Conservation (phyloP, 1,140 invertebrate genomes). For the Stratiolaelaps scimitus region DNA sequence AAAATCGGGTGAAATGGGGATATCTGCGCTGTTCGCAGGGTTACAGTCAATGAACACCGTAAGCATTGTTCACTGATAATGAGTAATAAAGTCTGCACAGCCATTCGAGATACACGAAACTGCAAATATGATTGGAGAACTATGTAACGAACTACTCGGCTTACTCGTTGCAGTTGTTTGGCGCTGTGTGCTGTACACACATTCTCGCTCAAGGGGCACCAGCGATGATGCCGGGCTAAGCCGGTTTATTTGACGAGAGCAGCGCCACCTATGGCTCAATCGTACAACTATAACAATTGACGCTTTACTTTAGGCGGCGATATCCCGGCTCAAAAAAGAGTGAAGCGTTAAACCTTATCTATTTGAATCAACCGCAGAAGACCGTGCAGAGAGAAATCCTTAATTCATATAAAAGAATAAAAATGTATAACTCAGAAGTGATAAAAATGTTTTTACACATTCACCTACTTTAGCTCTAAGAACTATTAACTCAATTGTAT, state of each 20-base stretch:
- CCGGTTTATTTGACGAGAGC: conserved; percentile 15
- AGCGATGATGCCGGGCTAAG: conserved; percentile 25
- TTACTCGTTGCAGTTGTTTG: background rate
- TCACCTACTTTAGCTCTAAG: too few relatives aligned
- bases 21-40: too few relatives aligned
- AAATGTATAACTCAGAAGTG: too few relatives aligned
- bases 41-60: background rate
- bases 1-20: too few relatives aligned
- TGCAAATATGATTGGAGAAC: background rate
- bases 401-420: too few relatives aligned
- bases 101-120: background rate
- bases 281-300: conserved; percentile 5
- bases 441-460: too few relatives aligned
- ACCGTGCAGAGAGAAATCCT: too few relatives aligned
- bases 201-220: conserved; percentile 3
- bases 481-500: too few relatives aligned
- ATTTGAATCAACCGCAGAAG: too few relatives aligned
- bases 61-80: background rate
- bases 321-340: too few relatives aligned
- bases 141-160: background rate
- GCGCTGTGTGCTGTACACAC: background rate
- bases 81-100: background rate
- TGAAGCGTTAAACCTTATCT: too few relatives aligned
- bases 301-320: background rate
- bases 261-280: conserved; percentile 19